Evolutionary conservation across 2,113 vertebrate genomes (phyloP).

Genomic region (Pseudopodoces humilis): DNA sequence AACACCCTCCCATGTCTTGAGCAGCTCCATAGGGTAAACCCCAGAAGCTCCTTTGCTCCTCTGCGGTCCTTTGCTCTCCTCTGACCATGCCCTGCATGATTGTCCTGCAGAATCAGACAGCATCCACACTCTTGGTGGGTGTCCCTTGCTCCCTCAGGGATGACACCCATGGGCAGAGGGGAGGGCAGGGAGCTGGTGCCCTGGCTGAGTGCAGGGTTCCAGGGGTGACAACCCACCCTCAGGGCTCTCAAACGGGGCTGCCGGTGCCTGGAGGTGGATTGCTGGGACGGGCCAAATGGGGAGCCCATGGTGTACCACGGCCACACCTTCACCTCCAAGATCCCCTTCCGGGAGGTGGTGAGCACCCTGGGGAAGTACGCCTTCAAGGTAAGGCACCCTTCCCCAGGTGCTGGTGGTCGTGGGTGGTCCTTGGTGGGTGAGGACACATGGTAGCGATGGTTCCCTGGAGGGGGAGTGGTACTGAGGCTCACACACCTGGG

Average conservation of each 20-base stretch:
- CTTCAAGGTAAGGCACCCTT: slow-evolving; percentile 82
- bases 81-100: background rate
- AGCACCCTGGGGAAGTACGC: slow-evolving; percentile 86
- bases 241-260: slow-evolving; percentile 91
- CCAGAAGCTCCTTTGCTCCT: background rate
- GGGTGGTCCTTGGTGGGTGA: background rate
- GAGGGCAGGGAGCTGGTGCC: background rate
- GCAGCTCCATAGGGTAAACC: background rate
- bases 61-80: background rate
- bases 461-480: background rate
- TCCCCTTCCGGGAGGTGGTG: slow-evolving; percentile 90
- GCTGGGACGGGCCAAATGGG: slow-evolving; percentile 90
- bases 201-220: background rate
- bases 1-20: background rate
- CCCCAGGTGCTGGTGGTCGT: background rate
- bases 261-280: slow-evolving; percentile 93
- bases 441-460: background rate
- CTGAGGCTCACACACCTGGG: background rate
- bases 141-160: background rate
- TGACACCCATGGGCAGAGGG: background rate
- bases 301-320: slow-evolving; percentile 95
- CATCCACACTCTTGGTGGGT: background rate
- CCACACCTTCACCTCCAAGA: slow-evolving; percentile 93
- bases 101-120: background rate
- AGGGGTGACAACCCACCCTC: background rate